A percentile compares a stretch with the other conserved stretches of the same genome.
Evolutionary conservation across 2,888 invertebrate genomes (phyloP).

Genomic region (Drosophila atroscutellata): DNA sequence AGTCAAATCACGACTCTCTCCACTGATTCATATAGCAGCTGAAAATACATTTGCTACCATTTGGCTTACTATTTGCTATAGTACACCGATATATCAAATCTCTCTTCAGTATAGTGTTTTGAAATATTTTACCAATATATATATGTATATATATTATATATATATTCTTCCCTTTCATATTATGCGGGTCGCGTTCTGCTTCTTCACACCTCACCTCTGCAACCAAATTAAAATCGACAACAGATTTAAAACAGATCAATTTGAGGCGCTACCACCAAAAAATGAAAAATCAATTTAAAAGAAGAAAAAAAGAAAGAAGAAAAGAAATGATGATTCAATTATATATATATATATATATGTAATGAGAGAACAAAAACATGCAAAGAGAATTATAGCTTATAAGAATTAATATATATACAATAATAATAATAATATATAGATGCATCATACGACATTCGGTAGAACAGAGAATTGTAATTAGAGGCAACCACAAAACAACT

Average conservation of each 20-base stretch:
- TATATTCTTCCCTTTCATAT: slow-evolving; percentile 70
- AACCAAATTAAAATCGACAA: slow-evolving; percentile 38
- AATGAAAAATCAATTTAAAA: slow-evolving; percentile 47
- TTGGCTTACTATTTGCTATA: slow-evolving; percentile 40
- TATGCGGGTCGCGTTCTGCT: slow-evolving; percentile 59
- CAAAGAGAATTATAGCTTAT: slow-evolving; percentile 84
- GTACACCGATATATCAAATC: slow-evolving; percentile 30
- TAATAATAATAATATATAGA: slow-evolving; percentile 74
- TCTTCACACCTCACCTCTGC: slow-evolving; percentile 55
- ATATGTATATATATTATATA: slow-evolving; percentile 33
- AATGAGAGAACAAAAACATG: slow-evolving; percentile 81
- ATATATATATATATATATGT: slow-evolving; percentile 45
- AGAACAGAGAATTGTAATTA: slow-evolving; percentile 76
- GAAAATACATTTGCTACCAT: slow-evolving; percentile 60
- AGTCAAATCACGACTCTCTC: slow-evolving; percentile 11
- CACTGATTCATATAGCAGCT: slow-evolving; percentile 41
- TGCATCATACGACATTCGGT: slow-evolving; percentile 77
- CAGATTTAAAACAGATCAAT: slow-evolving; percentile 69
- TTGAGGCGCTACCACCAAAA: slow-evolving; percentile 72
- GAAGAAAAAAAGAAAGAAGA: slow-evolving; percentile 26
- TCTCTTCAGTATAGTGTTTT: slow-evolving; percentile 25
- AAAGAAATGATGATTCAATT: slow-evolving; percentile 76
- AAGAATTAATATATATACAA: slow-evolving; percentile 79
- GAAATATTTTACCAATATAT: slow-evolving; percentile 12
- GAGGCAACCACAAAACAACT: slow-evolving; percentile 47